Conservation (phyloP, 2,888 invertebrate genomes). For the Eupithecia vulgata region DNA sequence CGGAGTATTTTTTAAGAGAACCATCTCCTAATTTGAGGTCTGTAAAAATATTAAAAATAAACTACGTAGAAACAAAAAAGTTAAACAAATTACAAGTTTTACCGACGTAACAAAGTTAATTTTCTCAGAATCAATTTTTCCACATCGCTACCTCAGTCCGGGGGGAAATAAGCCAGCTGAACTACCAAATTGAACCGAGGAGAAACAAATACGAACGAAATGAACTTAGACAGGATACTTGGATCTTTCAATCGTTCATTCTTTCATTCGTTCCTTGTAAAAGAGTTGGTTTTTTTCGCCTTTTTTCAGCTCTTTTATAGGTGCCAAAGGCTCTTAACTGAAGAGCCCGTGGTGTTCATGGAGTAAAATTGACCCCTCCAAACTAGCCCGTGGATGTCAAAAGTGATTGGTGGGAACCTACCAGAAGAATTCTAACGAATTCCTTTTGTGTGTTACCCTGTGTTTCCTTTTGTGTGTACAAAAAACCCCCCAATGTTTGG, state of each 20-base stretch:
- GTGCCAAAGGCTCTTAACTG: too few species aligned
- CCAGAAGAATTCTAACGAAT: too few species aligned
- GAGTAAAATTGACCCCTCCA: too few species aligned
- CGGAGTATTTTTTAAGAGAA: not conserved
- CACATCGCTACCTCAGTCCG: conserved; percentile 47
- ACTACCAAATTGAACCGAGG: conserved; percentile 60
- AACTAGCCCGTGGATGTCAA: too few species aligned
- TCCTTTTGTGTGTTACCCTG: too few species aligned
- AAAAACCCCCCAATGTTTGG: too few species aligned
- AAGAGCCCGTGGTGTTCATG: too few species aligned
- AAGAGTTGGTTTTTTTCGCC: not conserved
- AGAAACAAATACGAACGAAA: conserved; percentile 42
- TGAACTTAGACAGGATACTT: conserved; percentile 28
- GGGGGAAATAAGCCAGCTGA: conserved; percentile 66
- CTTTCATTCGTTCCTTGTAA: not conserved
- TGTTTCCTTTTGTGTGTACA: too few species aligned
- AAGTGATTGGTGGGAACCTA: too few species aligned
- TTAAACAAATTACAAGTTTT: conserved; percentile 4
- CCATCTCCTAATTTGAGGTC: not conserved
- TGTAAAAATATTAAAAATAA: conserved; percentile 7
- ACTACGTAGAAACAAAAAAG: not conserved
- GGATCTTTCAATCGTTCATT: conserved; percentile 3
- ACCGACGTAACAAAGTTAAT: conserved; percentile 16
- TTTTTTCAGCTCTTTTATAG: too few species aligned
- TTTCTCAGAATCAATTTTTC: conserved; percentile 48